Conservation (phyloP, 2,888 invertebrate species). For the Eristalinus aeneus region DNA sequence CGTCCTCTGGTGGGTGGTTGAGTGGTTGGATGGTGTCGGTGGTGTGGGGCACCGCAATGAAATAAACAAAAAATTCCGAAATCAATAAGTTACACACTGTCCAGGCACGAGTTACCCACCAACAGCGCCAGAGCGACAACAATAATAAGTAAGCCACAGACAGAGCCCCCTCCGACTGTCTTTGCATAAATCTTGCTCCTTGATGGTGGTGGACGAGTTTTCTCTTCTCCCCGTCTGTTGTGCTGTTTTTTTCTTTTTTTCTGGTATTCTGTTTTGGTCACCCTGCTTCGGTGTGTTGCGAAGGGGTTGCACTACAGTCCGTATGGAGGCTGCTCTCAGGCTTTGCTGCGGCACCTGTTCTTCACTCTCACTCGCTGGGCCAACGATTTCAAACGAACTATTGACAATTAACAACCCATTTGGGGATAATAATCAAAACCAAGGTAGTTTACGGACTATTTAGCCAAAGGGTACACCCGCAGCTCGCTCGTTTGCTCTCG, state of each 20-base stretch:
- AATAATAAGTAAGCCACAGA: conserved; percentile 23
- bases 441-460: conserved; percentile 19
- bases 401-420: conserved; percentile 31
- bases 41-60: neutral
- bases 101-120: conserved; percentile 23
- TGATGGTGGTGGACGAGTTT: neutral
- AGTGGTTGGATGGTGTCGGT: too few species aligned
- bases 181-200: neutral
- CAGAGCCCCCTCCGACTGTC: neutral
- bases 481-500: neutral
- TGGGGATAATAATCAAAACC: conserved; percentile 21
- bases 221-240: neutral
- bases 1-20: neutral
- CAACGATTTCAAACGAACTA: conserved; percentile 1
- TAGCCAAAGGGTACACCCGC: conserved; percentile 18
- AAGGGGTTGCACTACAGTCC: conserved; percentile 4
- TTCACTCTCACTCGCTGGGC: neutral
- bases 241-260: neutral
- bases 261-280: conserved; percentile 31
- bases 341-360: neutral
- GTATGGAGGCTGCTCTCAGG: neutral
- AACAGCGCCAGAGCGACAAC: conserved; percentile 20
- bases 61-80: conserved; percentile 37
- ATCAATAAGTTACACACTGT: conserved; percentile 55
- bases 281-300: neutral